phyloP scores from a whole-genome alignment of 2,888 invertebrate species.

The Synanthedon andrenaeformis region DNA sequence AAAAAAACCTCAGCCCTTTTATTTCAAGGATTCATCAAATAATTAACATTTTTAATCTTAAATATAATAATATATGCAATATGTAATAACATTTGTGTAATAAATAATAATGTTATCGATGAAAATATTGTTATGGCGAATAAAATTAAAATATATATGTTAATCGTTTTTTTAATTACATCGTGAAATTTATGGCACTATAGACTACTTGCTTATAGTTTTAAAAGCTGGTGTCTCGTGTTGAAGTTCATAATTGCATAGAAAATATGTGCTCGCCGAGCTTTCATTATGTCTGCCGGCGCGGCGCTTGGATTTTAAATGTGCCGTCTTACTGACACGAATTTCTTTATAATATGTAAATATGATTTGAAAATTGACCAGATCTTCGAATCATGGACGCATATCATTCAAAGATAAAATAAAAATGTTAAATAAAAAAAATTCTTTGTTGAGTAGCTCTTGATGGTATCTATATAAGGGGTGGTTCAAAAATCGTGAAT shows the following conservation, averaged over 20 bases:
- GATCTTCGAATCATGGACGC: no score
- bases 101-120: no score
- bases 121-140: no score
- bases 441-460: no score
- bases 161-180: not conserved
- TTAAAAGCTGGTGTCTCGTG: not conserved
- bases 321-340: constrained; percentile 15
- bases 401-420: no score
- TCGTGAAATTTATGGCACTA: not conserved
- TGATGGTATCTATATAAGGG: no score
- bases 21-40: not conserved
- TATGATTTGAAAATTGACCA: no score
- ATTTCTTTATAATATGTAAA: constrained; percentile 6
- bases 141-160: not conserved
- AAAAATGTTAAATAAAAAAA: no score
- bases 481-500: no score
- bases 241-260: constrained; percentile 23
- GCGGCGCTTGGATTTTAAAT: constrained; percentile 12
- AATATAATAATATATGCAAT: no score
- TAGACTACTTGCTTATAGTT: not conserved
- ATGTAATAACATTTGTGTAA: no score
- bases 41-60: not conserved
- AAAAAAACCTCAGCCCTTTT: no score
- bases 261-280: constrained; percentile 42
- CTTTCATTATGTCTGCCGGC: constrained; percentile 46